Conservation (phyloP, 1,140 invertebrate genomes). For the Xylocopa sonorina region DNA sequence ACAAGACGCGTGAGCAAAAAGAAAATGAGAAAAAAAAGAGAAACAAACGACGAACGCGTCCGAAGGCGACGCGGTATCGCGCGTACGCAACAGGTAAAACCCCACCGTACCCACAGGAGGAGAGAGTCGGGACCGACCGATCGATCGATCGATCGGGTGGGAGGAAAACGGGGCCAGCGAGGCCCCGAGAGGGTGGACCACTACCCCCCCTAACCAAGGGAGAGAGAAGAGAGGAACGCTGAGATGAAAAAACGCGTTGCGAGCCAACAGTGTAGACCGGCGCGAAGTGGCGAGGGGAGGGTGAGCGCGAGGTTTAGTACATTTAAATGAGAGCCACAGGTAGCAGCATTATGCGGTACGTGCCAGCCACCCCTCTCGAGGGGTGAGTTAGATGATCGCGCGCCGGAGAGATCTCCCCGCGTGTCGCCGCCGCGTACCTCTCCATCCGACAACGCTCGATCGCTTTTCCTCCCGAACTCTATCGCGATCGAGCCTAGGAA, state of each 20-base stretch:
- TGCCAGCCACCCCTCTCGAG: constrained; percentile 71
- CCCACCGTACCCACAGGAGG: too few relatives aligned
- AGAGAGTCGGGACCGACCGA: too few relatives aligned
- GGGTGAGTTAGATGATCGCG: constrained; percentile 74
- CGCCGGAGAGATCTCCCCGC: constrained; percentile 58
- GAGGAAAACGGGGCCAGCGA: constrained; percentile 11
- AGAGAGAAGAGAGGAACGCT: constrained; percentile 45
- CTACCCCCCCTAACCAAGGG: too few relatives aligned
- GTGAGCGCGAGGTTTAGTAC: constrained; percentile 69
- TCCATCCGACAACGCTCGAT: too few relatives aligned
- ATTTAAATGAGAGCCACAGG: constrained; percentile 79
- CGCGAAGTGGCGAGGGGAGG: constrained; percentile 22
- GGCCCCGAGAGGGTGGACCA: background rate
- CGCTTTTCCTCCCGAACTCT: constrained; percentile 15
- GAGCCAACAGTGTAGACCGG: background rate
- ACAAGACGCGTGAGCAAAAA: too few relatives aligned
- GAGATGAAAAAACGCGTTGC: constrained; percentile 52
- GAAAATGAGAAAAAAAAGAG: too few relatives aligned
- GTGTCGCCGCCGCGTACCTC: constrained; percentile 44
- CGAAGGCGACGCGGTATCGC: too few relatives aligned
- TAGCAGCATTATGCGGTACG: constrained; percentile 77
- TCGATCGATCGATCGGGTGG: constrained; percentile 61
- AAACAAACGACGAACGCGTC: too few relatives aligned
- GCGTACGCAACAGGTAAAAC: constrained; percentile 62
- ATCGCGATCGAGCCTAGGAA: constrained; percentile 32